Evolutionary conservation across 2,888 invertebrate species (phyloP).

Genomic region (Anaspis maculata): DNA sequence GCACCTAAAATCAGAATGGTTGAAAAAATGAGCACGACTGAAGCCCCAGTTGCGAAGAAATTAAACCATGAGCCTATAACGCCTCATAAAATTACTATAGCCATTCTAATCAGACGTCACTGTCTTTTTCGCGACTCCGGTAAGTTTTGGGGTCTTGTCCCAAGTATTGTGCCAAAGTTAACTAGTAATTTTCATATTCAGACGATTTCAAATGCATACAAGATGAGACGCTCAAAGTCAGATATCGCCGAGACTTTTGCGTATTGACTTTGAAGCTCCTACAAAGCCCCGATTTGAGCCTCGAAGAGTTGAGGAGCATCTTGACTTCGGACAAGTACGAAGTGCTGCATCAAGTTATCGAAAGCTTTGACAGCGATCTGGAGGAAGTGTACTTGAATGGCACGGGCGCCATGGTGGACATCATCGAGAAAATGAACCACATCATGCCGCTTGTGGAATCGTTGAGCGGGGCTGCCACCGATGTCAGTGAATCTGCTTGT

Average conservation of each 20-base stretch:
- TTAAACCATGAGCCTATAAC: conserved; percentile 57
- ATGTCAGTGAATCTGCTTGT: conserved; percentile 11
- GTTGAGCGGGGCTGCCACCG: conserved; percentile 3
- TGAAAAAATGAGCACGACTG: conserved; percentile 3
- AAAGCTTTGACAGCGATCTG: conserved; percentile 52
- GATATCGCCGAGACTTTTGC: conserved; percentile 69
- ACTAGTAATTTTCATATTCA: conserved; percentile 23
- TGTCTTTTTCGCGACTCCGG: conserved; percentile 52
- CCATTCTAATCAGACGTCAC: conserved; percentile 68
- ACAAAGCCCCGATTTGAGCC: conserved; percentile 73
- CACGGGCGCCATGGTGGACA: conserved; percentile 36
- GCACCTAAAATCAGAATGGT: neutral
- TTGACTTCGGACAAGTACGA: conserved; percentile 55
- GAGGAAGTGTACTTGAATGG: conserved; percentile 50
- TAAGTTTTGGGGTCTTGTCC: conserved; percentile 31
- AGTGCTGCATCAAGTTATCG: conserved; percentile 49
- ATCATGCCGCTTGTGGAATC: conserved; percentile 22
- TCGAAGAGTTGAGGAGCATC: conserved; percentile 56
- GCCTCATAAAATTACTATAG: conserved; percentile 71
- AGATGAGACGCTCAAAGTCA: conserved; percentile 47
- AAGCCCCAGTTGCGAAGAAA: no score
- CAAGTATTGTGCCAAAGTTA: no score
- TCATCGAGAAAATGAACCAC: conserved; percentile 30
- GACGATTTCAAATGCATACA: conserved; percentile 43
- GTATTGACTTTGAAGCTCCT: conserved; percentile 71